Conservation (phyloP, 2,113 vertebrate genomes). For the Ciconia stormi region DNA sequence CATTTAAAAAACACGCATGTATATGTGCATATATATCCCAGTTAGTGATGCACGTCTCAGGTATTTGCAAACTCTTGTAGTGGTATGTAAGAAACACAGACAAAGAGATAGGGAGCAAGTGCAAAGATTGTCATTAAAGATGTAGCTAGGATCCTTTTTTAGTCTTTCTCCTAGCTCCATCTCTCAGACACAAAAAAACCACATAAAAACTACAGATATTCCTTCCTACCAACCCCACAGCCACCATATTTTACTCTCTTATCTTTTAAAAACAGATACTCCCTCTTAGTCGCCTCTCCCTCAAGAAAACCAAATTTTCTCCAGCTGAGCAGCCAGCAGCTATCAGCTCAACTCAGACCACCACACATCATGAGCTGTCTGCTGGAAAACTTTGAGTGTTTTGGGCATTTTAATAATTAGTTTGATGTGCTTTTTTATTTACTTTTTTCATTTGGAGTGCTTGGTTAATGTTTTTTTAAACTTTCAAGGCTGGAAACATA, state of each 20-base stretch:
- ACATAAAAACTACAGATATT: neutral
- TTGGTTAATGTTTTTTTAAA: neutral
- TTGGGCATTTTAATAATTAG: neutral
- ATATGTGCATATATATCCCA: neutral
- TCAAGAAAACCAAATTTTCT: conserved; percentile 6
- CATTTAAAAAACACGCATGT: neutral
- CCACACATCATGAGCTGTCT: neutral
- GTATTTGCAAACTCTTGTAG: neutral
- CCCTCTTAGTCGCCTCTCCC: neutral
- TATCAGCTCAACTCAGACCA: conserved; percentile 26
- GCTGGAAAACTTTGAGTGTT: neutral
- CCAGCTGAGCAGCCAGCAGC: neutral
- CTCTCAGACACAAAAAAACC: neutral
- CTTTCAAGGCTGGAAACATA: neutral
- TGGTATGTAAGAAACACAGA: neutral
- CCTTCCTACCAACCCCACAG: neutral
- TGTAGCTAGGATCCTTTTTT: neutral
- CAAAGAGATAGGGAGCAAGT: neutral
- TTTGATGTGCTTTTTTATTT: neutral
- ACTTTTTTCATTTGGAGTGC: neutral
- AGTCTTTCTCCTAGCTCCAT: neutral
- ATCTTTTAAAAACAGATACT: conserved; percentile 25
- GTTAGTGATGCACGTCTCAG: neutral
- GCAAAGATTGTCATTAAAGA: neutral
- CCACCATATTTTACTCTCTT: neutral